Base-by-base conservation (phyloP, 2,113 vertebrate species). In the Equus quagga region DNA sequence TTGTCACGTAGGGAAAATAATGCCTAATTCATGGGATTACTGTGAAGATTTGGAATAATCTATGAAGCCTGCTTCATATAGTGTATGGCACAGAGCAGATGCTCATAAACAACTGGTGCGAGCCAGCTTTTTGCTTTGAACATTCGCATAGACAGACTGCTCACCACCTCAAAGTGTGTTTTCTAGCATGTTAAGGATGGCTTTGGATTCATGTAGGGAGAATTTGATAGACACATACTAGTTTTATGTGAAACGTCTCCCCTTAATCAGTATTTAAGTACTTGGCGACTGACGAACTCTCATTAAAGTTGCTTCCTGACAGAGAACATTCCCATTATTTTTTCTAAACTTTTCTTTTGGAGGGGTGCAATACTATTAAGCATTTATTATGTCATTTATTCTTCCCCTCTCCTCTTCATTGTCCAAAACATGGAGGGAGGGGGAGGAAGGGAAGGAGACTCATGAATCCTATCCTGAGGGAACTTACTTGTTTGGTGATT, bases 401-500 rank as follows among this genome's bases (percentile, higher is more conserved):
- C 19, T 73, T 26, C 24, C 14, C 56, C 1, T 83, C 2, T 84
- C 24, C 13, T 85, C 84, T 62, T 93, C 33, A 51, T 83, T 41
- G 56, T 75, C 65, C 24, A 41, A 62, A 85, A 73, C 26, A 70
- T n/a, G n/a, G 31, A 31, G 56, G 31, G 31, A 51, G 78, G 19
- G 8, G 15, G 18, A 54, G 8, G 14, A 31, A 28, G 8, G 17
- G 8, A 23, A 4, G 44, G 70, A 69, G 28, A 54, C 44, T 62
- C 72, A 26, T 49, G 49, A 85, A 67, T 79, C 49, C 62, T 79
- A 1, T 56, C 69, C 46, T 44, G 8, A 97, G 33, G 36, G 75
- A 81, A 54, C 80, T 75, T 84, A 72, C 67, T 97, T 93, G 49
- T 84, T 88, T 91, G 89, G 64, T 89, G 56, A 80, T 78, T 94